These are phyloP conservation scores for Sarcophaga caerulescens DNA, from an alignment of 2,888 invertebrate genomes.

Conservation along the genomic window DNA sequence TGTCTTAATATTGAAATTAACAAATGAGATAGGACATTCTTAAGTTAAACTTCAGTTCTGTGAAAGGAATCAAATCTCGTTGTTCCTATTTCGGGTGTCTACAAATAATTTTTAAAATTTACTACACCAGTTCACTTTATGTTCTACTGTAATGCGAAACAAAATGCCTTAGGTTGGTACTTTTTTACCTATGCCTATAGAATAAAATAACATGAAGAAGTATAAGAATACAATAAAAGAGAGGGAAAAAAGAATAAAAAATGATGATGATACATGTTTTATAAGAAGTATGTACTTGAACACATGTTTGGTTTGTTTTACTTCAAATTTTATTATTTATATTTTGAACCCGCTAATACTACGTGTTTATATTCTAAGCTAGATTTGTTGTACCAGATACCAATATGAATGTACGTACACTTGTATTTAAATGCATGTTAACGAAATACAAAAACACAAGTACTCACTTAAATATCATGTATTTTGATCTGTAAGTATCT, in stretches of 20 bases:
- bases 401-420: constrained; percentile 1
- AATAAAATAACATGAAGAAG: not conserved
- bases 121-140: not conserved
- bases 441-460: not conserved
- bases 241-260: not conserved
- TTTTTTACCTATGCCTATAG: not conserved
- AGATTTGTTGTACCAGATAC: constrained; percentile 53
- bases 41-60: too few species aligned
- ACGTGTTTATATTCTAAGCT: constrained; percentile 51
- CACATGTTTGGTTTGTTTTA: constrained; percentile 27
- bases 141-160: constrained; percentile 16
- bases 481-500: constrained; percentile 1
- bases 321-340: constrained; percentile 14
- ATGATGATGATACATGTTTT: constrained; percentile 40
- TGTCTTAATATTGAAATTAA: too few species aligned
- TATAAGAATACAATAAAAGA: not conserved
- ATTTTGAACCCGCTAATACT: constrained; percentile 52
- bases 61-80: too few species aligned
- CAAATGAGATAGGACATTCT: too few species aligned
- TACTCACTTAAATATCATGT: not conserved
- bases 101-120: not conserved
- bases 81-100: too few species aligned
- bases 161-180: constrained; percentile 6
- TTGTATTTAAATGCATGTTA: not conserved
- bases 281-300: constrained; percentile 14